Percentiles rank a stretch among this genome's conserved stretches.
phyloP scores from a whole-genome alignment of 2,113 vertebrate genomes.

The Python bivittatus region DNA sequence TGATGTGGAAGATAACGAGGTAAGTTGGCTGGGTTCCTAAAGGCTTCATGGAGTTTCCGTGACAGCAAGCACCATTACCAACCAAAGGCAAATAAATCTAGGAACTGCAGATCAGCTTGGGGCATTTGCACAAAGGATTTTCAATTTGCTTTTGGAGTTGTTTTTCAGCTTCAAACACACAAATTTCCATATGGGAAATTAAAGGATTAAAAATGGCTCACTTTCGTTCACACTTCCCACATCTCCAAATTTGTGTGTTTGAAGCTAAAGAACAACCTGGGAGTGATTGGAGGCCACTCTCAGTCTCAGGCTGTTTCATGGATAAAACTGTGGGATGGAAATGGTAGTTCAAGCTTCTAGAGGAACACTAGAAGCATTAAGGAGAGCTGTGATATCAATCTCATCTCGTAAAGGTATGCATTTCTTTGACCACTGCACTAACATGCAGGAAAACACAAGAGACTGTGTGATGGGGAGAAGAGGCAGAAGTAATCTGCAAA shows the following conservation, averaged over 20 bases:
- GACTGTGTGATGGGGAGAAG: neutral
- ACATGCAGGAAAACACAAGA: neutral
- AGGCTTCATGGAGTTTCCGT: neutral
- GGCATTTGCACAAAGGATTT: neutral
- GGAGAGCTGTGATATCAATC: neutral
- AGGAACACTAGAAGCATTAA: neutral
- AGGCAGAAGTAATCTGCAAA: neutral
- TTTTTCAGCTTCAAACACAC: too few species aligned
- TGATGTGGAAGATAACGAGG: slow-evolving; percentile 67
- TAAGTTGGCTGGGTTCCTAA: slow-evolving; percentile 47
- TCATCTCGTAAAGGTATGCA: neutral
- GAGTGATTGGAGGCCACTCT: neutral
- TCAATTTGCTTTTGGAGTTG: neutral
- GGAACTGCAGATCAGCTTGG: neutral
- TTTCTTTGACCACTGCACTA: neutral
- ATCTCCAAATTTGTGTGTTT: neutral
- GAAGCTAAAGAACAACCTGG: neutral
- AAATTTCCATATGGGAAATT: neutral
- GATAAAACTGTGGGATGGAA: too few species aligned
- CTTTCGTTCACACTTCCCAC: neutral
- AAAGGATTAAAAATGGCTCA: neutral
- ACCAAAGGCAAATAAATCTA: neutral
- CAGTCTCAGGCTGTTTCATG: neutral
- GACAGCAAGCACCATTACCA: neutral
- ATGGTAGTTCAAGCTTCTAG: neutral